A percentile compares a stretch with the other conserved stretches of the same genome.
These are phyloP conservation scores for Pristionchus maxplancki DNA, from an alignment of 2,888 invertebrate genomes.

Conservation along the genomic window DNA sequence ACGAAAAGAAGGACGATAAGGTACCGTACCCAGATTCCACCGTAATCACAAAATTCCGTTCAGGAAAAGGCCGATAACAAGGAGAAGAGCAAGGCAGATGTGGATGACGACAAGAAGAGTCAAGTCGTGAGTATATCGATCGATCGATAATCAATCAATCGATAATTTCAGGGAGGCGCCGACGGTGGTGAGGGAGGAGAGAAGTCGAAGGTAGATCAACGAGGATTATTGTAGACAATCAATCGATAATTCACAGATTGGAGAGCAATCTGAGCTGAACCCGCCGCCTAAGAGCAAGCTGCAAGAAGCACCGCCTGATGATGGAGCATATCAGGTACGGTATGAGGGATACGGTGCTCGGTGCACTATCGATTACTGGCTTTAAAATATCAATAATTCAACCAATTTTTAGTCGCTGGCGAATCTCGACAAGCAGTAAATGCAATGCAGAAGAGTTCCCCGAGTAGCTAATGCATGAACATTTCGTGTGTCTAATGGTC, in stretches of 20 bases:
- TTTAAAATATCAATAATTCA: neutral
- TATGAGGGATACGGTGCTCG: neutral
- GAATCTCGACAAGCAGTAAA: conserved; percentile 21
- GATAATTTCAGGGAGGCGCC: neutral
- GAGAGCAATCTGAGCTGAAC: neutral
- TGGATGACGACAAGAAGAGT: neutral
- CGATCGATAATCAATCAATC: neutral
- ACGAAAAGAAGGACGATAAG: conserved; percentile 9
- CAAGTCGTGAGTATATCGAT: neutral
- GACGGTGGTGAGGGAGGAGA: neutral
- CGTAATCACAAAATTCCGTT: neutral
- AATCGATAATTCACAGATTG: neutral
- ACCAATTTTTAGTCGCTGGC: neutral
- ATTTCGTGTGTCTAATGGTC: conserved; percentile 13
- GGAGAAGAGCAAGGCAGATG: neutral
- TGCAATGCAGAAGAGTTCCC: neutral
- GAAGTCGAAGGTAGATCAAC: conserved; percentile 27
- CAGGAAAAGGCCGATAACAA: neutral
- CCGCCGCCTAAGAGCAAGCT: conserved; percentile 28
- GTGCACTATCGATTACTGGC: neutral
- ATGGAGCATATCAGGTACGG: conserved; percentile 44
- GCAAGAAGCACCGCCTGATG: conserved; percentile 25
- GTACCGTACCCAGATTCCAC: neutral
- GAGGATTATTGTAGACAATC: neutral
- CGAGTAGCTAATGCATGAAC: conserved; percentile 23